phyloP scores from a whole-genome alignment of 1,140 invertebrate genomes.

The Aphis gossypii region DNA sequence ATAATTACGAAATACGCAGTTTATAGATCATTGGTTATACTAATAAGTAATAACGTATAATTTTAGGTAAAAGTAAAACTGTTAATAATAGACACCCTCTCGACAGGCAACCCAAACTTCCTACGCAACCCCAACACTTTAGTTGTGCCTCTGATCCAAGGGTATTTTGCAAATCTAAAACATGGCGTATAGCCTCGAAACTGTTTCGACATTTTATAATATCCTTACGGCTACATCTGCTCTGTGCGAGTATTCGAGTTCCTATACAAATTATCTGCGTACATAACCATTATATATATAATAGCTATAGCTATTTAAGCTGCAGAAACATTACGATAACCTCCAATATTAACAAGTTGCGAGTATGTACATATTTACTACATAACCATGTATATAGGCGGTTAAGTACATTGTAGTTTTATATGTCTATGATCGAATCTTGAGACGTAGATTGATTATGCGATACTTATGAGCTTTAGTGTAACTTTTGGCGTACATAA shows the following conservation, averaged over 20 bases:
- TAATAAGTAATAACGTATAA: background rate
- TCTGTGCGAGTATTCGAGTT: background rate
- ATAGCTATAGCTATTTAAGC: no score
- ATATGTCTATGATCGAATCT: no score
- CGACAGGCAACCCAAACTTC: no score
- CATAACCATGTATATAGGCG: background rate
- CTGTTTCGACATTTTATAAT: background rate
- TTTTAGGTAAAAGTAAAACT: background rate
- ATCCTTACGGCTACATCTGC: background rate
- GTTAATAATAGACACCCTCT: background rate
- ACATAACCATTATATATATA: no score
- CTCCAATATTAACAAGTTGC: background rate
- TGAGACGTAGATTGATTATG: background rate
- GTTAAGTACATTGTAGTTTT: no score
- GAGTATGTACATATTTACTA: background rate
- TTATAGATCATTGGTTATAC: background rate
- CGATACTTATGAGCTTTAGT: background rate
- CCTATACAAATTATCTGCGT: background rate
- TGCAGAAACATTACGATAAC: background rate
- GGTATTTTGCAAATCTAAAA: background rate
- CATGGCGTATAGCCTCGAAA: background rate
- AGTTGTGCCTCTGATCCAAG: background rate
- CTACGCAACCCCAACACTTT: background rate
- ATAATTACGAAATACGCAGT: background rate
- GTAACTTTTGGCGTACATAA: background rate